Evolutionary conservation across 2,113 vertebrate species (phyloP).

Genomic region (Lanius collurio): DNA sequence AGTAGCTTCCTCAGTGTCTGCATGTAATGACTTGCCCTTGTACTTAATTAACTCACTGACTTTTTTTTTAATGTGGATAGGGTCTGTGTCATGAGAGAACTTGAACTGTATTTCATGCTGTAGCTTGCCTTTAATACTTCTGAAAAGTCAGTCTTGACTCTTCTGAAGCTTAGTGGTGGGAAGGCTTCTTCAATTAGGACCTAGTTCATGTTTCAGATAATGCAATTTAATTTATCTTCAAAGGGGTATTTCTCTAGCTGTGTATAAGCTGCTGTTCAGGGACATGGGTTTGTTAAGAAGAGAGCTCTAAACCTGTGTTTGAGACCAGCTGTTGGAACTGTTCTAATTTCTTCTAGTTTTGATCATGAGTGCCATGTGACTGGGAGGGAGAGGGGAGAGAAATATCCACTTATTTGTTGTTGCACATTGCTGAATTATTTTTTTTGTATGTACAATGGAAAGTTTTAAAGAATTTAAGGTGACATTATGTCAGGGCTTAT

Average conservation of each 20-base stretch:
- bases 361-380: fast-evolving
- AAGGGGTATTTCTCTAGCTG: neutral
- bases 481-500: neutral
- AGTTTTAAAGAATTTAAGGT: neutral
- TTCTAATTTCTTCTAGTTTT: neutral
- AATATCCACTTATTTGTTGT: fast-evolving
- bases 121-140: conserved; percentile 10
- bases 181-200: neutral
- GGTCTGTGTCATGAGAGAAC: neutral
- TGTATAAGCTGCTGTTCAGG: neutral
- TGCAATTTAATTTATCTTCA: neutral
- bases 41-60: neutral
- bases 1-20: neutral
- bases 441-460: neutral
- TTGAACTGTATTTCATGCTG: neutral
- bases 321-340: neutral
- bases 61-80: neutral
- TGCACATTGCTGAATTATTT: neutral
- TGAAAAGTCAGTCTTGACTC: neutral
- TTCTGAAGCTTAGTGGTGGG: neutral
- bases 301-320: neutral
- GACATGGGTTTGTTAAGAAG: neutral
- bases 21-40: neutral
- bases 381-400: neutral
- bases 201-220: neutral